Evolutionary conservation across 1,140 invertebrate species (phyloP).

Genomic region (Tribolium madens): DNA sequence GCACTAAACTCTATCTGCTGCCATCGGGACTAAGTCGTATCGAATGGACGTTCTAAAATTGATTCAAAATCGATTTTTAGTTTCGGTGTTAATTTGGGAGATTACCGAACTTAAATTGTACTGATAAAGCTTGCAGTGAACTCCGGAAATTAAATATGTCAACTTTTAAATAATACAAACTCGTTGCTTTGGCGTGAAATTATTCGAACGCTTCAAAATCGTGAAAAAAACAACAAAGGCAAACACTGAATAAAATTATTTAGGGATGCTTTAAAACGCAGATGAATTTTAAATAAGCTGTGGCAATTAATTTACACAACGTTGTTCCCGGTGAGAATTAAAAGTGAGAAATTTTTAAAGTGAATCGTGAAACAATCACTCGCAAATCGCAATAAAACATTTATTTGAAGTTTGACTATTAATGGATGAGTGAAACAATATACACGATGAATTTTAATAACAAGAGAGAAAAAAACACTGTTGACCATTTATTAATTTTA

Average conservation of each 20-base stretch:
- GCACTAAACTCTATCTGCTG: too few species aligned
- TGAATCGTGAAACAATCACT: background rate
- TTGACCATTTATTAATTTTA: background rate
- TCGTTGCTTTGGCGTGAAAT: conserved; percentile 6
- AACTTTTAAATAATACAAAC: conserved; percentile 23
- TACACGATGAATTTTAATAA: background rate
- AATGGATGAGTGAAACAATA: background rate
- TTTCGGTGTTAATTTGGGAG: conserved; percentile 26
- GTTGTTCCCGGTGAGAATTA: background rate
- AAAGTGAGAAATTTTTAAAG: conserved; percentile 13
- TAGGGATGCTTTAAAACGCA: conserved; percentile 12
- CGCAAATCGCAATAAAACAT: background rate
- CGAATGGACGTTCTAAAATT: background rate
- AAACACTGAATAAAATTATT: conserved; percentile 26
- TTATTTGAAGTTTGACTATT: background rate
- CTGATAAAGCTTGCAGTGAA: conserved; percentile 9
- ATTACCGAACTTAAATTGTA: conserved; percentile 32
- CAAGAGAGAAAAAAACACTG: background rate
- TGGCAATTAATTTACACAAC: conserved; percentile 2
- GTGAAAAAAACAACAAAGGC: background rate
- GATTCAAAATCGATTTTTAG: background rate
- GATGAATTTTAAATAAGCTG: conserved; percentile 22
- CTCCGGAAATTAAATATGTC: conserved; percentile 25
- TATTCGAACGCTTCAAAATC: background rate
- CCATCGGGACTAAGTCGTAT: too few species aligned